Conservation (phyloP, 2,888 invertebrate species). For the Drosophila paranaensis region DNA sequence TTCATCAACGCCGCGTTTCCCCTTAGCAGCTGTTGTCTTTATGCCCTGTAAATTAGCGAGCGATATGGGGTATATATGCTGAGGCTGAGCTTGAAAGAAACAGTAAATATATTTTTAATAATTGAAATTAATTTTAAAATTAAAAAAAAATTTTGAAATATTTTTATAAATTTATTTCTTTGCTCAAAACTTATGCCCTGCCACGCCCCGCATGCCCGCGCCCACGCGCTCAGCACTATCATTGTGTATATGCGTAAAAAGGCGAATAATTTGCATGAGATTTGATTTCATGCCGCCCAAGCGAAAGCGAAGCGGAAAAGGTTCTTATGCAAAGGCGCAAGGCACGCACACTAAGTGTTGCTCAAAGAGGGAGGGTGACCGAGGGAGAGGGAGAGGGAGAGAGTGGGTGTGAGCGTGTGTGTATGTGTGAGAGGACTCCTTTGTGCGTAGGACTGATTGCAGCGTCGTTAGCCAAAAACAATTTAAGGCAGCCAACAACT, state of each 20-base stretch:
- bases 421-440: not conserved
- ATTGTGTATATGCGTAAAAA: conserved; percentile 70
- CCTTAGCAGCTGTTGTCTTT: conserved; percentile 41
- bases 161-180: not conserved
- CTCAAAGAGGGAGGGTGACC: not conserved
- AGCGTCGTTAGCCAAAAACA: conserved; percentile 9
- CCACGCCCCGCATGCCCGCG: not conserved
- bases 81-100: too few relatives aligned
- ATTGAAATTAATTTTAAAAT: not conserved
- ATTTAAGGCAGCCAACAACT: not conserved
- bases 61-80: not conserved
- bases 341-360: conserved; percentile 17
- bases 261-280: conserved; percentile 77
- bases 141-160: not conserved
- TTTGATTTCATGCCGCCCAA: conserved; percentile 67
- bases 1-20: conserved; percentile 50
- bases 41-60: conserved; percentile 12
- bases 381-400: not conserved
- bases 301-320: conserved; percentile 33
- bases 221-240: conserved; percentile 25
- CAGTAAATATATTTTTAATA: not conserved
- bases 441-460: not conserved
- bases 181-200: not conserved
- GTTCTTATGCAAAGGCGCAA: conserved; percentile 13
- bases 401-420: not conserved